Percentiles rank a stretch among this genome's conserved stretches.
phyloP scores from a whole-genome alignment of 2,888 invertebrate species.

The Drosophila helvetica region DNA sequence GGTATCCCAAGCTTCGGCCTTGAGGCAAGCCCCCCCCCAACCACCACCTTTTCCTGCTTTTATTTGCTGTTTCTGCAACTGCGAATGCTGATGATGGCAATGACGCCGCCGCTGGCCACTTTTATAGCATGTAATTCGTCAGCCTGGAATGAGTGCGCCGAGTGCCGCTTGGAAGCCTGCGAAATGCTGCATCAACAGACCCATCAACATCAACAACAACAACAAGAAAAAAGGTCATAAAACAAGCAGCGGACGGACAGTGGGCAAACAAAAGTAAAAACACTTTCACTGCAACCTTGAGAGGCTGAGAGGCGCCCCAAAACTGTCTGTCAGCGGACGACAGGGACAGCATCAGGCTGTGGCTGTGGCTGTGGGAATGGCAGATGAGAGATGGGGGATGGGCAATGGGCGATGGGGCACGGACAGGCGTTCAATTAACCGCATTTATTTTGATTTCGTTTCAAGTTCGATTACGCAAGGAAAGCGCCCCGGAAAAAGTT shows the following conservation, averaged over 20 bases:
- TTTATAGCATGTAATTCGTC: constrained; percentile 76
- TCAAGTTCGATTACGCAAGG: constrained; percentile 66
- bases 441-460: constrained; percentile 66
- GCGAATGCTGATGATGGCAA: constrained; percentile 18
- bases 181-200: constrained; percentile 55
- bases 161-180: constrained; percentile 65
- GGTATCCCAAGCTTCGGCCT: neutral
- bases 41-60: constrained; percentile 28
- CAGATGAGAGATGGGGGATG: no score
- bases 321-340: constrained; percentile 28
- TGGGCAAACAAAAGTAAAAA: constrained; percentile 71
- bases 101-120: constrained; percentile 50
- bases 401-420: neutral
- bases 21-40: neutral
- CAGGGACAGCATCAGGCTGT: neutral
- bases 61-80: constrained; percentile 36
- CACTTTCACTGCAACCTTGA: constrained; percentile 80
- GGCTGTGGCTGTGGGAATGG: neutral
- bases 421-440: constrained; percentile 67
- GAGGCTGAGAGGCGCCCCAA: constrained; percentile 23
- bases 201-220: neutral
- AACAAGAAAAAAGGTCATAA: constrained; percentile 58
- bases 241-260: constrained; percentile 31
- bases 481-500: constrained; percentile 33
- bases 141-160: constrained; percentile 46